Conservation (phyloP, 2,113 vertebrate genomes). For the Ploceus nigricollis region DNA sequence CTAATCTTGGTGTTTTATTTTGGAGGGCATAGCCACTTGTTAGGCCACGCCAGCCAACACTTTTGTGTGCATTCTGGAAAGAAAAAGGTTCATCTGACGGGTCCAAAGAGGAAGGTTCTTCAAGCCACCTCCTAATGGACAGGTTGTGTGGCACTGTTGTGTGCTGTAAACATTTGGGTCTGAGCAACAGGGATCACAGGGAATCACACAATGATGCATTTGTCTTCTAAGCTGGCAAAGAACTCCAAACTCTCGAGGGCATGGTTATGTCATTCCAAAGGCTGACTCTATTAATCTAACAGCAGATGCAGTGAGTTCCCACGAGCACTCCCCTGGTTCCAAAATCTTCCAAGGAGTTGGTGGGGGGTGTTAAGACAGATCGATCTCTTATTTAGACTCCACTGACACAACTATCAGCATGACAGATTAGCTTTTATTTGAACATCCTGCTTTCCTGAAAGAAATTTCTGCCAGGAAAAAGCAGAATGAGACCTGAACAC, state of each 20-base stretch:
- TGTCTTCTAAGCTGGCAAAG: neutral
- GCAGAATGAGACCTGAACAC: neutral
- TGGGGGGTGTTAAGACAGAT: neutral
- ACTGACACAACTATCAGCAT: neutral
- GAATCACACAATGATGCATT: neutral
- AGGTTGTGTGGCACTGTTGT: neutral
- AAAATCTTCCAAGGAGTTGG: neutral
- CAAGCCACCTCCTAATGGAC: neutral
- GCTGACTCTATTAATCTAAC: neutral
- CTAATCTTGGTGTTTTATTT: neutral
- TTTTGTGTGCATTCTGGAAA: neutral
- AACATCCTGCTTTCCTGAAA: neutral
- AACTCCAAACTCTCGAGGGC: neutral
- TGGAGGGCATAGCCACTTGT: neutral
- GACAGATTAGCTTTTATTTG: neutral
- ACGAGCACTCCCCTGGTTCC: neutral
- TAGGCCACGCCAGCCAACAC: accelerated
- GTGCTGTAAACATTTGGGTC: neutral
- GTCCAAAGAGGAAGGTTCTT: neutral
- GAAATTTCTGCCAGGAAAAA: neutral
- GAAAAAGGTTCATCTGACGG: neutral
- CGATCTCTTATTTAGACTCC: neutral
- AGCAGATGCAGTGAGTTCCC: neutral
- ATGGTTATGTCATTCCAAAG: neutral
- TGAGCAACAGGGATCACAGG: neutral